Conservation (phyloP, 2,888 invertebrate genomes). For the Eubasilissa splendida region DNA sequence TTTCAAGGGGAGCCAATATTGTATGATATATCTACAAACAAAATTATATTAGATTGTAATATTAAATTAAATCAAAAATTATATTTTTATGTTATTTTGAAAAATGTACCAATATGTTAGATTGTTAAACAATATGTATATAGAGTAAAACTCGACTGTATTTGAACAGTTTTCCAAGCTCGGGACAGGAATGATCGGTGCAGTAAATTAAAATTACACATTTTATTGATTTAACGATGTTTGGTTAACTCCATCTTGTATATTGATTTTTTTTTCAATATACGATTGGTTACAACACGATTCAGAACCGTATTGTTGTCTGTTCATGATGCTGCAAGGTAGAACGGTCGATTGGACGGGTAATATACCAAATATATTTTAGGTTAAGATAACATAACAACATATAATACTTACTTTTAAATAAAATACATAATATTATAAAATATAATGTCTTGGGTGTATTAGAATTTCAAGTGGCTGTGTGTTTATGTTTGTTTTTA, state of each 20-base stretch:
- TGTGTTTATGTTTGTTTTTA: background rate
- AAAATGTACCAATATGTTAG: background rate
- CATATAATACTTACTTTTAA: background rate
- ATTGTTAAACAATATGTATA: background rate
- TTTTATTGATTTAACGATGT: background rate
- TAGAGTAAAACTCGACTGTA: background rate
- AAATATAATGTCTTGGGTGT: conserved; percentile 7
- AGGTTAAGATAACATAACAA: background rate
- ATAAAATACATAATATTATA: background rate
- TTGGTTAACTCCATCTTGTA: background rate
- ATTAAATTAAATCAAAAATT: no score
- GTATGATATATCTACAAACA: no score
- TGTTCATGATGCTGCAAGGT: background rate
- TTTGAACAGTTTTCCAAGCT: background rate
- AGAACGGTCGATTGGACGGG: background rate
- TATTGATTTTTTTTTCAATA: background rate
- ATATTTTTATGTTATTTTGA: background rate
- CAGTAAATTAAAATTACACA: background rate
- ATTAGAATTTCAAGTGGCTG: conserved; percentile 19
- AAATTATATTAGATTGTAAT: no score
- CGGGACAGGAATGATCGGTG: background rate
- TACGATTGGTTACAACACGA: background rate
- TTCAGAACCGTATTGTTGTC: background rate
- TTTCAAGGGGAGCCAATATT: no score
- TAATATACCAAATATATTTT: conserved; percentile 11